phyloP scores from a whole-genome alignment of 30 jellyfish, hydroid and myxozoan genomes.

The Aurelia sp. region DNA sequence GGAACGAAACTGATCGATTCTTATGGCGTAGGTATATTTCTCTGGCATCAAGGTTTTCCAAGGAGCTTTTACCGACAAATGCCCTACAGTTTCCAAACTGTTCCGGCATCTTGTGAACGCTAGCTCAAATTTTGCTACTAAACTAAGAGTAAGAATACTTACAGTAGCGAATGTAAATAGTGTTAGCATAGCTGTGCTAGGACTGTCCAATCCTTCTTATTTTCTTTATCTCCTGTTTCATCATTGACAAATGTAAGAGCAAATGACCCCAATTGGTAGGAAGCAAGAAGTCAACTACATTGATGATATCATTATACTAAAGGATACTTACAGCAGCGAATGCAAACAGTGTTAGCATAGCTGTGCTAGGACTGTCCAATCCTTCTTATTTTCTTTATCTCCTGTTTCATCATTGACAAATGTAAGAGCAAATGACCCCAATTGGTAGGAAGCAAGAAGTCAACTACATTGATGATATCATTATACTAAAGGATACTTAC shows the following conservation, averaged over 20 bases:
- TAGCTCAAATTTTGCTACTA: no score
- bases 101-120: no score
- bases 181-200: constrained; percentile 80
- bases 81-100: no score
- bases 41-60: no score
- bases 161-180: constrained; percentile 86
- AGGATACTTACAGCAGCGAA: constrained; percentile 66
- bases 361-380: constrained; percentile 86
- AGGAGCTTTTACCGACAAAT: no score
- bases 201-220: constrained; percentile 87
- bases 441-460: constrained; percentile 51
- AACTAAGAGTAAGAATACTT: background rate
- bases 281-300: constrained; percentile 73
- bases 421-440: constrained; percentile 77
- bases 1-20: no score
- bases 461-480: constrained; percentile 57
- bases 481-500: constrained; percentile 6
- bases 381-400: constrained; percentile 80
- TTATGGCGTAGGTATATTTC: no score
- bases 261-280: constrained; percentile 84
- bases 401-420: constrained; percentile 86
- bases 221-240: constrained; percentile 83
- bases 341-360: constrained; percentile 87
- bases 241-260: constrained; percentile 80
- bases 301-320: background rate